Evolutionary conservation across 2,888 invertebrate genomes (phyloP).

Genomic region (Hirudinaria manillensis): DNA sequence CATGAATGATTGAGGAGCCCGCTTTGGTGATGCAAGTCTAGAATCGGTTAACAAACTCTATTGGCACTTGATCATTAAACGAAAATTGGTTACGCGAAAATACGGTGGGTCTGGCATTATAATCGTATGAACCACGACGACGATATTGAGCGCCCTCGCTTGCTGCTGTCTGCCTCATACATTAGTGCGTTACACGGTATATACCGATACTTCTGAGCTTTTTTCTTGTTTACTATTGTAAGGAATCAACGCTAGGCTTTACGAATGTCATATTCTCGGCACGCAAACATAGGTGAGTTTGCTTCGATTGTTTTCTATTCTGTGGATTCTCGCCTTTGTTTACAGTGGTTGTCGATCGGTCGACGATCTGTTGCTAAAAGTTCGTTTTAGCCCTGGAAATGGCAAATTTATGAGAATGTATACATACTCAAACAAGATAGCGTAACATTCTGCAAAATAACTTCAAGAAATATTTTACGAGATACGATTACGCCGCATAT

Average conservation of each 20-base stretch:
- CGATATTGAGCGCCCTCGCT: neutral
- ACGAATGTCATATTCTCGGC: conserved; percentile 33
- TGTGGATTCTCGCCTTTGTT: conserved; percentile 1
- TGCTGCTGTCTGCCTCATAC: conserved; percentile 12
- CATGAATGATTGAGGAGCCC: too few species aligned
- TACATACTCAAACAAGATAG: too few species aligned
- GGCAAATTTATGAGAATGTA: neutral
- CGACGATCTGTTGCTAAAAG: too few species aligned
- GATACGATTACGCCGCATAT: too few species aligned
- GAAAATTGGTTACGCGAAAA: too few species aligned
- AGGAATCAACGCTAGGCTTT: conserved; percentile 27
- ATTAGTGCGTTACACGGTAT: conserved; percentile 7
- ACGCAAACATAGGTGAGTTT: conserved; percentile 33
- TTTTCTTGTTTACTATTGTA: conserved; percentile 29
- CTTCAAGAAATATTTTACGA: too few species aligned
- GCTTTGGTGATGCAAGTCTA: too few species aligned
- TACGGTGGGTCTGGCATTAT: too few species aligned
- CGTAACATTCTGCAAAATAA: too few species aligned
- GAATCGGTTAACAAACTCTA: too few species aligned
- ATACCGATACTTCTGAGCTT: conserved; percentile 23
- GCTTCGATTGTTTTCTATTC: conserved; percentile 17
- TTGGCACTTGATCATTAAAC: too few species aligned
- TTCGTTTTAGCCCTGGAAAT: neutral
- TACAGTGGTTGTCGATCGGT: neutral
- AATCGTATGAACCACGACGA: too few species aligned